These are phyloP conservation scores for Allolobophora icterica DNA, from an alignment of 2,888 invertebrate species.

Conservation along the genomic window DNA sequence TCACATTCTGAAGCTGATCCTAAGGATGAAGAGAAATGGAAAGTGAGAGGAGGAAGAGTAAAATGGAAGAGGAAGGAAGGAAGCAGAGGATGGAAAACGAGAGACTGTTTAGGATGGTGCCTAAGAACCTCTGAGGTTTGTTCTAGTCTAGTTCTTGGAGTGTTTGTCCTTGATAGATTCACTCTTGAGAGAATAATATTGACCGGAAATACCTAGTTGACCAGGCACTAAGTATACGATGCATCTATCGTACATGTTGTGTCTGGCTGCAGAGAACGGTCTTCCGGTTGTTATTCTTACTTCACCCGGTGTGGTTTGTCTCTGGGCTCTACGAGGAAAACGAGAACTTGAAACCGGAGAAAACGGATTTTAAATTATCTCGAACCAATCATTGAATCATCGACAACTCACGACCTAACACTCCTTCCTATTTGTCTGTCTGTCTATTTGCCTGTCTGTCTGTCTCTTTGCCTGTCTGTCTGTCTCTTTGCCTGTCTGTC, in stretches of 20 bases:
- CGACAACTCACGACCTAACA: not conserved
- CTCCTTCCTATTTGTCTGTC: not conserved
- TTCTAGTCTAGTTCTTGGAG: not conserved
- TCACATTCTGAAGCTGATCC: not conserved
- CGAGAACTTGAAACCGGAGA: not conserved
- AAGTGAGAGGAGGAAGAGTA: not conserved
- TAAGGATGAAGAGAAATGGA: not conserved
- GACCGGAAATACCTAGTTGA: not conserved
- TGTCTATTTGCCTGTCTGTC: not conserved
- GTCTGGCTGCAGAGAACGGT: not conserved
- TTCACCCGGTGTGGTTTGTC: not conserved
- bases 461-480: too few relatives aligned
- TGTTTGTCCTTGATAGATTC: not conserved
- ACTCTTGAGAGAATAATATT: not conserved
- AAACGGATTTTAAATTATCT: slow-evolving; percentile 10
- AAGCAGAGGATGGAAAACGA: not conserved
- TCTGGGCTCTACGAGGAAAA: not conserved
- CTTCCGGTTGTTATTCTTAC: not conserved
- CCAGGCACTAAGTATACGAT: too few relatives aligned
- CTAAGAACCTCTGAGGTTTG: not conserved
- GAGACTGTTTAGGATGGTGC: not conserved
- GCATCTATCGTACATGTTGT: not conserved
- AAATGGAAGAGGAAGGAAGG: not conserved
- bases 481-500: not conserved
- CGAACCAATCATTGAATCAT: not conserved